Evolutionary conservation across 2,888 invertebrate species (phyloP), one percentile per base, ranked within the genome.

Genomic region (Plagiodera versicolora): DNA sequence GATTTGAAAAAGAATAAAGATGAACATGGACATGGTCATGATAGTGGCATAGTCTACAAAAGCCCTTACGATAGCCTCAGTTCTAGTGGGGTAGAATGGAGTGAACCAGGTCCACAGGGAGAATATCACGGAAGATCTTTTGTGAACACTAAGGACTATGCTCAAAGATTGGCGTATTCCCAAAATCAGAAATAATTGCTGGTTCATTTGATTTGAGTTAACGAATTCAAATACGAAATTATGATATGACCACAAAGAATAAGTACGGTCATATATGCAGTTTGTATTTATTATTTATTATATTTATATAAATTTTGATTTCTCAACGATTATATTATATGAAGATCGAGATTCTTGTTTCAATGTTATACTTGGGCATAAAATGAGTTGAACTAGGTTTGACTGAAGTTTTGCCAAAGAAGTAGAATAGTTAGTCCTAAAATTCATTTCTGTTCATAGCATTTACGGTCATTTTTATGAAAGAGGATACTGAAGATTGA

Each of bases 1-100:
- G 91, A 91, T 63, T 71, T 91, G n/a, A 68, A 56, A 48, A 53
- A 65, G 16, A 64, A 64, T 53, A 91, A 91, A 77, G 87, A 89
- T 51, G 82, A 81, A 0, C 84, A 82, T 51, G 39, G 39, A n/a
- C n/a, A 39, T 39, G 39, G 14, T n/a, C 90, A 91, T 46, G 69
- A 70, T 9, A 67, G 67, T 14, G 56, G 39, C 9, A 66, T 72
- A 48, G 64, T 70, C 8, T 71, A 67, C 53, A 69, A 65, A 17
- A 70, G 16, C 17, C 68, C 72, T 10, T 70, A 68, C 47, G 63
- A 60, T 6, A 39, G 55, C 8, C 24, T 24, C 24, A 50, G 54
- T 11, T 48, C 56, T 16, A 49, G 47, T 20, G 60, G 62, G 11
- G 67, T 51, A 14, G 67, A 66, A 39, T 52, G 63, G 58, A 57